Percentiles rank a stretch among this genome's conserved stretches.
These are phyloP conservation scores for Brachypteracias leptosomus DNA, from an alignment of 2,113 vertebrate genomes.

Conservation along the genomic window DNA sequence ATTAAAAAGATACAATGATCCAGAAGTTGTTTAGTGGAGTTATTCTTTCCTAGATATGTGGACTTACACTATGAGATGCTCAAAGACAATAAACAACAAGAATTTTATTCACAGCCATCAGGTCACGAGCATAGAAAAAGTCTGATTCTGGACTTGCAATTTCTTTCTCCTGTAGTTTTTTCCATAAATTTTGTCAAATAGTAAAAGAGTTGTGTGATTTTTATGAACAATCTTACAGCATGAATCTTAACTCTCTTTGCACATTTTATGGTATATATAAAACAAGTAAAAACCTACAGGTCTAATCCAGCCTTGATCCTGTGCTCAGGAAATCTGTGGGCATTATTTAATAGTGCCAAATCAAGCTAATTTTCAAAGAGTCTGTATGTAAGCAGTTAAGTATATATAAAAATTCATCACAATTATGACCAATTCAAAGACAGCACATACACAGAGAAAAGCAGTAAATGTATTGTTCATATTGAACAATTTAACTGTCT, in stretches of 20 bases:
- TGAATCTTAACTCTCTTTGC: not conserved
- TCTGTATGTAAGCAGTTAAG: not conserved
- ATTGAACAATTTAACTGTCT: not conserved
- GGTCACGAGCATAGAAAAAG: not conserved
- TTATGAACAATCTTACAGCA: not conserved
- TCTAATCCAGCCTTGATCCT: not conserved
- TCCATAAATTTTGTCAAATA: not conserved
- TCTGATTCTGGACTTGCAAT: not conserved
- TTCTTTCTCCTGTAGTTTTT: not conserved
- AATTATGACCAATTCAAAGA: not conserved
- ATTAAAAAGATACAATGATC: not conserved
- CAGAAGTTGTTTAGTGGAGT: not conserved
- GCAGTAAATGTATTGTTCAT: not conserved
- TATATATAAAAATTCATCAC: not conserved
- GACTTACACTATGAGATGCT: not conserved
- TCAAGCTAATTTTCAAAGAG: not conserved
- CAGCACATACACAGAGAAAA: not conserved
- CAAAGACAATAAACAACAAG: not conserved
- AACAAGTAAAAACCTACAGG: not conserved
- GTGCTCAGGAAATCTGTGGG: not conserved
- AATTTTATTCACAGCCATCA: not conserved
- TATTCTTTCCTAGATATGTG: not conserved
- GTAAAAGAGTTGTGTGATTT: not conserved
- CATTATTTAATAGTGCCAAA: not conserved
- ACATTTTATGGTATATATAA: rapidly evolving